Evolutionary conservation across 2,113 vertebrate genomes (phyloP).

Genomic region (Nothobranchius furzeri): DNA sequence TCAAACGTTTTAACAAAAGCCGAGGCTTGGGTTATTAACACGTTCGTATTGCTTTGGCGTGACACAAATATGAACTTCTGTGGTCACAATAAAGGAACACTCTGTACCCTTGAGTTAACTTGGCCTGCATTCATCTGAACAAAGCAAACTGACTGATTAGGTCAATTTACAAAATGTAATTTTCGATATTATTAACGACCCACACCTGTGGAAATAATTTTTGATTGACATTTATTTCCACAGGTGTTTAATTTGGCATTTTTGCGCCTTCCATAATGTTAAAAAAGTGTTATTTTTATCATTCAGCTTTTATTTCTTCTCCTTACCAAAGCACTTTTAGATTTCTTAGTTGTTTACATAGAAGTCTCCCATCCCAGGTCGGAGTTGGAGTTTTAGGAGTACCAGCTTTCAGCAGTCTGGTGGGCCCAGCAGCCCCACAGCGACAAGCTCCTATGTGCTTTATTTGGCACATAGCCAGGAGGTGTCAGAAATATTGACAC

Average conservation of each 20-base stretch:
- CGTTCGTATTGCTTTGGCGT: too few species aligned
- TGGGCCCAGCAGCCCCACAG: slow-evolving; percentile 68
- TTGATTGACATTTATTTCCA: too few species aligned
- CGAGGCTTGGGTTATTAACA: too few species aligned
- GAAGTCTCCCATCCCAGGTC: slow-evolving; percentile 33
- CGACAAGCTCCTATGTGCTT: slow-evolving; percentile 74
- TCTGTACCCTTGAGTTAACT: too few species aligned
- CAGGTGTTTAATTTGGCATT: neutral
- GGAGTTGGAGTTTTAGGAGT: slow-evolving; percentile 47
- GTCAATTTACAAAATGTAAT: too few species aligned
- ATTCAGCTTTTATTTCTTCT: slow-evolving; percentile 5
- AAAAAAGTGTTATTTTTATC: slow-evolving; percentile 5
- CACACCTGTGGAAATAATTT: too few species aligned
- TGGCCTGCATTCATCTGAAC: too few species aligned
- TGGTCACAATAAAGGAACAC: too few species aligned
- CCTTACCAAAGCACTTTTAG: slow-evolving; percentile 9
- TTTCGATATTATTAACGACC: too few species aligned
- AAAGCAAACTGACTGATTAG: too few species aligned
- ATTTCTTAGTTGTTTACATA: slow-evolving; percentile 51
- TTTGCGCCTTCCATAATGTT: neutral
- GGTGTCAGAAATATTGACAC: slow-evolving; percentile 86
- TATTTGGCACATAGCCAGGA: slow-evolving; percentile 77
- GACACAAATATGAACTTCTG: too few species aligned
- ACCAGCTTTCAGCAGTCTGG: slow-evolving; percentile 62
- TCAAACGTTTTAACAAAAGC: too few species aligned